Conservation (phyloP, 1,140 invertebrate species). For the Paraescarpia echinospica region DNA sequence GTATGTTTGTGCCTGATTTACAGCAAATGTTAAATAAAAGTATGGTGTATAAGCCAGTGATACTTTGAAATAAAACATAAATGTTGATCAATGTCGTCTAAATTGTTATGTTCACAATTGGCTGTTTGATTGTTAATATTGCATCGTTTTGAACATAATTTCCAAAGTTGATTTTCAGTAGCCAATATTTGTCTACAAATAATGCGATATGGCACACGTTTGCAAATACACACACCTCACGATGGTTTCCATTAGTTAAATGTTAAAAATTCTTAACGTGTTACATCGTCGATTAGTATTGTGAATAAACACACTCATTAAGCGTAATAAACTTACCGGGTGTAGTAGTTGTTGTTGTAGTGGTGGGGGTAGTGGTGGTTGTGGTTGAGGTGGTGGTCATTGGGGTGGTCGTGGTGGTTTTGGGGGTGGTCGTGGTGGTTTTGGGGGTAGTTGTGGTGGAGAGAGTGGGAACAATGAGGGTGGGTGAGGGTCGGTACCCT, state of each 20-base stretch:
- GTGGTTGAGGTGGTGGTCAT: not conserved
- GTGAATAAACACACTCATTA: not conserved
- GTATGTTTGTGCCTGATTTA: not conserved
- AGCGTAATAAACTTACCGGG: not conserved
- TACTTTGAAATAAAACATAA: not conserved
- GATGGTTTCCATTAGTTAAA: not conserved
- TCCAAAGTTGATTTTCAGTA: not conserved
- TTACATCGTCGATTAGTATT: not conserved
- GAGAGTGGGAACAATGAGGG: not conserved
- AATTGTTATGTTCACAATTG: not conserved
- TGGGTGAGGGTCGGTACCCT: not conserved
- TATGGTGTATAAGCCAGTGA: not conserved
- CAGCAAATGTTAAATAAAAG: not conserved
- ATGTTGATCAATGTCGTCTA: not conserved
- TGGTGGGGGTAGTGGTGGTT: not conserved
- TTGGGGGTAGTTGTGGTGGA: not conserved
- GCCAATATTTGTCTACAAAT: not conserved
- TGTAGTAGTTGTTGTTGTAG: not conserved
- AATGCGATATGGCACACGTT: not conserved
- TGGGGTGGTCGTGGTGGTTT: not conserved
- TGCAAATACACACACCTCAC: not conserved
- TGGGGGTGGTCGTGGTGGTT: not conserved
- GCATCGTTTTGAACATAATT: not conserved
- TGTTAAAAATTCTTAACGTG: not conserved
- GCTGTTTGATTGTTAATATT: not conserved